Evolutionary conservation across 2,113 vertebrate species (phyloP), one percentile per base, ranked within the genome.

Genomic region (Engystomops pustulosus): DNA sequence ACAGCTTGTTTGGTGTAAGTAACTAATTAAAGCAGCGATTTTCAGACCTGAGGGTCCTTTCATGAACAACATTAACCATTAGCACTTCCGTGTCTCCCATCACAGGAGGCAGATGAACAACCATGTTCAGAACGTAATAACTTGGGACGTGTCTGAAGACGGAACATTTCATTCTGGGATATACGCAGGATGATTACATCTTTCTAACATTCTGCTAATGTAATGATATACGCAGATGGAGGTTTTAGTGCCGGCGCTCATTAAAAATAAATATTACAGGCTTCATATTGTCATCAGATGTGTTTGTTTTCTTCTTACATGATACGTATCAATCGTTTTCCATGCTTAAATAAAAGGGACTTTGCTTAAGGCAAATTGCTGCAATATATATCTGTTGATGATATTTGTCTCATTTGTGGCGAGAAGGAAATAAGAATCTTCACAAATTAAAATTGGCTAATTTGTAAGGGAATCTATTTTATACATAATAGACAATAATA

Each of bases 11-110:
- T 79, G 74, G 74, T 79, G 65, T 85, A 85, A 79, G 45, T 49
- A 85, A 67, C 83, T 85, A 79, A 85, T 85, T 85, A 85, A 85
- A 85, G 65, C 60, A 55, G 65, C 47, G 67, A 55, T 60, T 69
- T 41, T 79, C 32, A 79, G 75, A 49, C 65, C 62, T 85, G 75
- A 79, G 83, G 75, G 58, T 51, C 82, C 82, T 58, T 74, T 84
- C 72, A 84, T 53, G 72, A 84, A 49, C 41, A 20, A 10, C 27
- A 65, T 68, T 79, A 79, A 79, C 47, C 62, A 79, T 30, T 55
- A 70, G 47, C 14, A 25, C 18, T 53, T 69, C 74, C 32, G 77
- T 58, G 23, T 49, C 49, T 41, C n/a, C 67, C 15, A 27, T 55
- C 68, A 58, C 75, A 30, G 44, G 45, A 74, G 71, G 23, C 51